Conservation (phyloP, 2,888 invertebrate species). For the Campoletis raptor region DNA sequence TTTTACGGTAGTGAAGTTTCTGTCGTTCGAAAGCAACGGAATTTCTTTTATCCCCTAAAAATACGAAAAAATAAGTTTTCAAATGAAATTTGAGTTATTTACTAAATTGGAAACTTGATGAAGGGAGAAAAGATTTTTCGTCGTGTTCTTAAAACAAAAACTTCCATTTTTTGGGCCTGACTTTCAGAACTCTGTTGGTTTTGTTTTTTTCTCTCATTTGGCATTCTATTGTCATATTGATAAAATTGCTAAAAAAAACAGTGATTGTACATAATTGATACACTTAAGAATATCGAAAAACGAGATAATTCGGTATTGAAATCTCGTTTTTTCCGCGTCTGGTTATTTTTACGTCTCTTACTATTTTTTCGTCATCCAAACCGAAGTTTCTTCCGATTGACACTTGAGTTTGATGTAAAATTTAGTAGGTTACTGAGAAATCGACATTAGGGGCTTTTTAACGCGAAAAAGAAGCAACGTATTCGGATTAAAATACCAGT, state of each 20-base stretch:
- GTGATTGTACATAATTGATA: conserved; percentile 69
- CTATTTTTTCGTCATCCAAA: conserved; percentile 8
- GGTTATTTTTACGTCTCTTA: conserved; percentile 10
- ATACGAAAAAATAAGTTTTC: background rate
- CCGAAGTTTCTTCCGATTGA: background rate
- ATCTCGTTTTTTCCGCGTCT: conserved; percentile 7
- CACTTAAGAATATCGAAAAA: conserved; percentile 48
- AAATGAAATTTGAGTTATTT: background rate
- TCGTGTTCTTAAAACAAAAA: background rate
- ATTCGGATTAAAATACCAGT: conserved; percentile 56
- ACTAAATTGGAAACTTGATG: background rate
- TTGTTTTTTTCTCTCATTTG: conserved; percentile 6
- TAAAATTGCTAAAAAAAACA: conserved; percentile 56
- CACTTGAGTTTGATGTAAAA: conserved; percentile 16
- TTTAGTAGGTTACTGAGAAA: conserved; percentile 19
- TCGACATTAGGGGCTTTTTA: conserved; percentile 5
- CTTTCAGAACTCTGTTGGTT: background rate
- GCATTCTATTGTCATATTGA: conserved; percentile 39
- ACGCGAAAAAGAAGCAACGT: conserved; percentile 25
- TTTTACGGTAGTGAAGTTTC: background rate
- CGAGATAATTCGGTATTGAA: conserved; percentile 18
- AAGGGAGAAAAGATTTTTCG: background rate
- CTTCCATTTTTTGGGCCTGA: conserved; percentile 11
- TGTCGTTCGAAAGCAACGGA: background rate
- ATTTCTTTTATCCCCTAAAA: background rate